Evolutionary conservation across 2,888 invertebrate genomes (phyloP), one percentile per base, ranked within the genome.

Genomic region (Perithous albicinctus): DNA sequence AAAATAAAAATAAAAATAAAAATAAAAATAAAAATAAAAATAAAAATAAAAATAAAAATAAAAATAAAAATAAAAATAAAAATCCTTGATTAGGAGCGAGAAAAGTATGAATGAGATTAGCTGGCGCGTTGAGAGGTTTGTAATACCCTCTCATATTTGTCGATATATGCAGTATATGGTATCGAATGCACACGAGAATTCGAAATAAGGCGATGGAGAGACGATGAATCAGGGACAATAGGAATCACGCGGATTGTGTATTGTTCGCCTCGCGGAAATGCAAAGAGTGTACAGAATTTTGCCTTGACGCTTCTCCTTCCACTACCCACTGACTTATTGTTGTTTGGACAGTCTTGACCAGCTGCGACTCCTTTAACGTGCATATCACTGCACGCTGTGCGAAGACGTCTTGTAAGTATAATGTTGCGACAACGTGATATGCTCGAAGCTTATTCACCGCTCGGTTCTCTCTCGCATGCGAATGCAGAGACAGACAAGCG

Each of bases 291-390:
- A n/a, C n/a, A n/a, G n/a, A n/a, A 43, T 46, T 66, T 51, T 26
- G 26, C 32, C 18, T 29, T 26, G 26, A n/a, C 38, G 26, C 20
- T 10, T 6, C 64, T n/a, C 56, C 41, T 56, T 56, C 43, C n/a
- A 46, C 23, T 41, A 1, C 18, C 15, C 41, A 12, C 26, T 7
- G 54, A 72, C 82, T n/a, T n/a, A n/a, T n/a, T n/a, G n/a, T n/a
- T n/a, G 84, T 75, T 80, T 82, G 81, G 83, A 78, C 73, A 73
- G 73, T 80, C 81, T 85, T 86, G 86, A 86, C 86, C 86, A 84
- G 70, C 80, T 74, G 80, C 86, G 86, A 86, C 82, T 86, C 83
- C 80, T 84, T 77, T 74, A 54, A 12, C 72, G 78, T 70, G 46
- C 6, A 18, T 46, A 46, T 15, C 12, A 18, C 15, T 15, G 46